Conservation (phyloP, 2,113 vertebrate genomes). For the Pungitius pungitius region DNA sequence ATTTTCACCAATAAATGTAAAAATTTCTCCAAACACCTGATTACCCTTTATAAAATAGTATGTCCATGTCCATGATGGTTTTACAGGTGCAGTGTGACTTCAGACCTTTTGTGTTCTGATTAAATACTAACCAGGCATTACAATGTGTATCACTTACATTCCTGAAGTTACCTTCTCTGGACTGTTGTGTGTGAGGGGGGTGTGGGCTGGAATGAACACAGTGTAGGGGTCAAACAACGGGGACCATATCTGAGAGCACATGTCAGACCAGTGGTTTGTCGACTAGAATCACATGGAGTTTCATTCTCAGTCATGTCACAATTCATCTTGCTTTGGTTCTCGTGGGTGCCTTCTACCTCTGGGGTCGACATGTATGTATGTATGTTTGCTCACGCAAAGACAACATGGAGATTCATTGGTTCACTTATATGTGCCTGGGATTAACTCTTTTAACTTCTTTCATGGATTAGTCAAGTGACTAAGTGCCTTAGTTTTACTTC, state of each 20-base stretch:
- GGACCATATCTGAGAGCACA: constrained; percentile 1
- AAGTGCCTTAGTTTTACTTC: not conserved
- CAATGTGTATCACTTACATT: not conserved
- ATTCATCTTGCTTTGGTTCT: not conserved
- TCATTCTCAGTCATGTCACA: constrained; percentile 6
- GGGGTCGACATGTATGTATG: not conserved
- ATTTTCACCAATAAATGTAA: not conserved
- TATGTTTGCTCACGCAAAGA: too few species aligned
- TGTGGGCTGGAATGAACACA: not conserved
- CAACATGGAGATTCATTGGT: constrained; percentile 1
- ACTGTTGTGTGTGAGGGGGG: not conserved
- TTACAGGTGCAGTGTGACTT: not conserved
- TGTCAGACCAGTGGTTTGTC: not conserved
- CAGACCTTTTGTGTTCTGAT: not conserved
- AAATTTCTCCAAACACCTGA: not conserved
- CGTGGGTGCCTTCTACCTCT: constrained; percentile 5
- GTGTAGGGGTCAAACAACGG: not conserved
- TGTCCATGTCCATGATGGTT: too few species aligned
- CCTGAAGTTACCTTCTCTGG: too few species aligned
- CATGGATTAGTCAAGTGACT: not conserved
- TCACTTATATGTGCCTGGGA: not conserved
- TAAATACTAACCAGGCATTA: not conserved
- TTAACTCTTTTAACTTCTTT: not conserved
- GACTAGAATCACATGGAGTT: constrained; percentile 21
- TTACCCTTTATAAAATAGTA: not conserved